Conservation (phyloP, 2,888 invertebrate genomes). For the Argyresthia goedartella region DNA sequence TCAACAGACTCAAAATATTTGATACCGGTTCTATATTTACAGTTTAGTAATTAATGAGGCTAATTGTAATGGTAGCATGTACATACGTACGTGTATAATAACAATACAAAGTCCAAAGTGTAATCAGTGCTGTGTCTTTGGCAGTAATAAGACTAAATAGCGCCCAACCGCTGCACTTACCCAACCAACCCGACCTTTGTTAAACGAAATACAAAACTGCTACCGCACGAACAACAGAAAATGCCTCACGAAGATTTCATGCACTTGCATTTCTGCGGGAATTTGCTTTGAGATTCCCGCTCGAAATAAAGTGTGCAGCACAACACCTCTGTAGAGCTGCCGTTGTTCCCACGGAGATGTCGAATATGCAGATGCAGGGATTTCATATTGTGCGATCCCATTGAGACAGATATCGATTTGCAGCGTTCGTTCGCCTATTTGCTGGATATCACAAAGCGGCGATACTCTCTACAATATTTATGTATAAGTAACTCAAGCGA, state of each 20-base stretch:
- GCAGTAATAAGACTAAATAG: not conserved
- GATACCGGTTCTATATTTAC: too few species aligned
- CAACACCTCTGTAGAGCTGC: not conserved
- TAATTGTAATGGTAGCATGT: too few species aligned
- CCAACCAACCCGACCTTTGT: not conserved
- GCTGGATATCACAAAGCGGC: not conserved
- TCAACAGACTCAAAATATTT: too few species aligned
- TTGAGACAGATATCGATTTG: slow-evolving; percentile 1
- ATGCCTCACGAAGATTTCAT: not conserved
- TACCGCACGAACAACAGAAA: not conserved
- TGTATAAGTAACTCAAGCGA: too few species aligned
- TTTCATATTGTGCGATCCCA: not conserved
- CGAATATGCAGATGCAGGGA: not conserved
- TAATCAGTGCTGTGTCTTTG: too few species aligned
- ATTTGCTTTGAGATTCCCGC: slow-evolving; percentile 13
- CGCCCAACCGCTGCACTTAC: not conserved
- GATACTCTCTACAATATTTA: not conserved
- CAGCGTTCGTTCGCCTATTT: not conserved
- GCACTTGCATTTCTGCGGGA: not conserved
- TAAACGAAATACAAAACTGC: not conserved
- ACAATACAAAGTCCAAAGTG: too few species aligned
- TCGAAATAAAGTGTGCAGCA: slow-evolving; percentile 8
- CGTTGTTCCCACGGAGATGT: not conserved
- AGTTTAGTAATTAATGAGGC: too few species aligned
- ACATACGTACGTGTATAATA: too few species aligned